Evolutionary conservation across 2,113 vertebrate species (phyloP).

Genomic region (Serilophus lunatus): DNA sequence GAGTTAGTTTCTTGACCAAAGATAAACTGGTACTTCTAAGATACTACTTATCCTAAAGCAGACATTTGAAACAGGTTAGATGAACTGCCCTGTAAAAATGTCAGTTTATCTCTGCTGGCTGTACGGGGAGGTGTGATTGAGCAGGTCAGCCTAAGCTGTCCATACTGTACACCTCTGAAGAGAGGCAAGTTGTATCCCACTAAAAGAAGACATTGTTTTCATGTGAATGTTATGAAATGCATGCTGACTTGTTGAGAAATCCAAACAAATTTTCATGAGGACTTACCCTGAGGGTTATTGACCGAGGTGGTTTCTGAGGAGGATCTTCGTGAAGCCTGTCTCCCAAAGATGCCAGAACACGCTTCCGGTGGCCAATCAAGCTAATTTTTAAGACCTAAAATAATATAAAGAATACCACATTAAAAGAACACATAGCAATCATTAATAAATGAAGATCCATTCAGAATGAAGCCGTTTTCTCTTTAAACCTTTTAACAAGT

Average conservation of each 20-base stretch:
- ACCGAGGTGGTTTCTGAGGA: constrained; percentile 92
- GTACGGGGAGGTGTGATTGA: accelerated
- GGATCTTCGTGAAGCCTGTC: constrained; percentile 95
- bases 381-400: constrained; percentile 93
- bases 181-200: not conserved
- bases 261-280: not conserved
- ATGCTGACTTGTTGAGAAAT: not conserved
- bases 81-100: not conserved
- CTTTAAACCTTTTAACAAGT: not conserved
- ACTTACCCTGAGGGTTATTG: constrained; percentile 94
- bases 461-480: not conserved
- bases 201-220: not conserved
- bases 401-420: not conserved
- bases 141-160: not conserved
- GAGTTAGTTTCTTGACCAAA: not conserved
- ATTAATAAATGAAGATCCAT: not conserved
- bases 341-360: constrained; percentile 92
- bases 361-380: constrained; percentile 94
- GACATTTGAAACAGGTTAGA: not conserved
- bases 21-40: not conserved
- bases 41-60: not conserved
- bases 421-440: not conserved
- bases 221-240: not conserved
- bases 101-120: not conserved
- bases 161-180: not conserved